These are phyloP conservation scores for Drosophila lowei DNA, from an alignment of 1,140 invertebrate genomes.

Conservation along the genomic window DNA sequence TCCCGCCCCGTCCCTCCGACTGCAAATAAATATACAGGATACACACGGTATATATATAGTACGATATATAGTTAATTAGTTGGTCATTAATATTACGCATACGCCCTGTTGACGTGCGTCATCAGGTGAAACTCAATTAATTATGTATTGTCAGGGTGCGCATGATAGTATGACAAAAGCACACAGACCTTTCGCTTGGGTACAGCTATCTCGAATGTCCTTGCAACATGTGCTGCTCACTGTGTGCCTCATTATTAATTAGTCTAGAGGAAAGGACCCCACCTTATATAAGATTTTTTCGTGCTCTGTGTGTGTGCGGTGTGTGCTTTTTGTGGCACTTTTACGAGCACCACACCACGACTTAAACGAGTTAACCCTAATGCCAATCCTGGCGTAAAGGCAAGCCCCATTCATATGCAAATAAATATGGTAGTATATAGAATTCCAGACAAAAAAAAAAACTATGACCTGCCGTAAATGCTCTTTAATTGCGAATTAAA, in stretches of 20 bases:
- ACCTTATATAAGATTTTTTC: constrained; percentile 20
- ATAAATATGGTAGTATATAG: constrained; percentile 5
- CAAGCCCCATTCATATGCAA: constrained; percentile 25
- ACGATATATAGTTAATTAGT: constrained; percentile 66
- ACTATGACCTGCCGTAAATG: constrained; percentile 15
- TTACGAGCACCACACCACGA: constrained; percentile 35
- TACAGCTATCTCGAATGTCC: constrained; percentile 36
- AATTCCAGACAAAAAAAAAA: not conserved
- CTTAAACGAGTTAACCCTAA: constrained; percentile 71
- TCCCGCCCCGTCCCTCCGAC: constrained; percentile 85
- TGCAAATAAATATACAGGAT: constrained; percentile 73
- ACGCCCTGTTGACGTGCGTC: constrained; percentile 62
- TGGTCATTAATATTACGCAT: constrained; percentile 74
- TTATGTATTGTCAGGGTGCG: constrained; percentile 64
- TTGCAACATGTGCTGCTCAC: constrained; percentile 59
- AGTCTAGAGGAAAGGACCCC: constrained; percentile 38
- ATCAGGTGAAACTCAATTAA: constrained; percentile 65
- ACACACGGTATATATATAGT: constrained; percentile 10
- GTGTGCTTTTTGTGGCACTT: constrained; percentile 37
- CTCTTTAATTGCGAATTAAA: constrained; percentile 42
- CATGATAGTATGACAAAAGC: constrained; percentile 36
- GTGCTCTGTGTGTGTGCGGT: constrained; percentile 18
- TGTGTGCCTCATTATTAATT: constrained; percentile 68
- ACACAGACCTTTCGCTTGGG: constrained; percentile 20
- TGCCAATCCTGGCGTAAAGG: constrained; percentile 54